Evolutionary conservation across 1,140 invertebrate species (phyloP), one percentile per base, ranked within the genome.

Genomic region (Camponotus vicinus): DNA sequence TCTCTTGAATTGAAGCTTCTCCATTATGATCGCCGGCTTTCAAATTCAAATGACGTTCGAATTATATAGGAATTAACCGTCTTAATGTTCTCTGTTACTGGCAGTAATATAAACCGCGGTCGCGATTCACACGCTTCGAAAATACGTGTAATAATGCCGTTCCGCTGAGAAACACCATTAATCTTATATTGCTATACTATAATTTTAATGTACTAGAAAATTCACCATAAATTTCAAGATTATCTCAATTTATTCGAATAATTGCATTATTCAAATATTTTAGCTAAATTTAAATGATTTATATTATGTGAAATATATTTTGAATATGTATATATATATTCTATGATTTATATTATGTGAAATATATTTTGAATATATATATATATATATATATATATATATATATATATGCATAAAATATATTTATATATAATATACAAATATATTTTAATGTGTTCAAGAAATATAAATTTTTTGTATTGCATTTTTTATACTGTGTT

Each of bases 1-100:
- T 71, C 79, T 82, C 79, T 82, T 73, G 52, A 71, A 82, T 55
- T 73, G 52, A 55, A 82, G 79, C 67, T 73, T 42, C 49, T 52
- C 79, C 67, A 82, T 73, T 82, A 61, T 45, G 21, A 82, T 71
- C 7, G 40, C 7, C 52, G 27, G 27, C 52, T 71, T 82, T 82
- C 79, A 82, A 73, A 82, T 82, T 82, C 79, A 82, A 73, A 82
- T 82, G 67, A 82, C 27, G 6, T 27, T 45, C 27, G 40, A 57
- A 73, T 80, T 80, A 71, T 73, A 13, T 57, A 21, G 67, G 69
- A 59, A 34, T 82, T 61, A 82, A 59, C 67, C 59, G 59, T 82
- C 52, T 70, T 27, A 70, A 71, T 37, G 78, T 70, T 71, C 78
- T 21, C 78, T 21, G 49, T 9, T 45, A 11, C 49, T 52, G 37